Percentiles rank a stretch among this genome's conserved stretches.
phyloP scores from a whole-genome alignment of 2,113 vertebrate species.

The Euleptes europaea region DNA sequence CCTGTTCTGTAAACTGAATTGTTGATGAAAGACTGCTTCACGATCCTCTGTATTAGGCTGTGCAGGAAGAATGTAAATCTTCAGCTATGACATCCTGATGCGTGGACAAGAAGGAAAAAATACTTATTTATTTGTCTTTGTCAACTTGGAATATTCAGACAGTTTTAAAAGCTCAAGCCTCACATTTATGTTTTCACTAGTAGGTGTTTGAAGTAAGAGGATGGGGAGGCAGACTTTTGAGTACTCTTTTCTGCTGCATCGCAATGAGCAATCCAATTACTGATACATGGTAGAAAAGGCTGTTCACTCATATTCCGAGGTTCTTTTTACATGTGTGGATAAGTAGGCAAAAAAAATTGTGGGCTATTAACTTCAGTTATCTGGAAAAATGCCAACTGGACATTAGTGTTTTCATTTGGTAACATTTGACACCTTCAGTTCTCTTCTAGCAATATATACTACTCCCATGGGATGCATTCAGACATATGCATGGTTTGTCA shows the following conservation, averaged over 20 bases:
- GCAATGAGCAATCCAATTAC: background rate
- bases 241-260: background rate
- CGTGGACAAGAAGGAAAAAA: background rate
- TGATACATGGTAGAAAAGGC: too few species aligned
- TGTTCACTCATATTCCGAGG: background rate
- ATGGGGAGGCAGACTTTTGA: background rate
- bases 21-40: background rate
- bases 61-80: background rate
- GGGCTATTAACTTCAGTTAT: background rate
- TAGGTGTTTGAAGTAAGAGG: background rate
- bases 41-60: background rate
- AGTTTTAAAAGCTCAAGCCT: background rate
- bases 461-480: too few species aligned
- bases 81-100: background rate
- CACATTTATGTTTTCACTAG: background rate
- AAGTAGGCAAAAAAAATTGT: background rate
- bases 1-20: background rate
- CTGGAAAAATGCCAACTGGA: background rate
- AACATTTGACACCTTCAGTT: background rate
- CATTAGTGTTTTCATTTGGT: background rate
- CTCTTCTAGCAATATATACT: too few species aligned
- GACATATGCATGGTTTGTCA: too few species aligned
- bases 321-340: background rate
- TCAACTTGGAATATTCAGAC: background rate
- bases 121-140: background rate